Evolutionary conservation across 2,888 invertebrate species (phyloP), one percentile per base, ranked within the genome.

Genomic region (Terebella lapidaria): DNA sequence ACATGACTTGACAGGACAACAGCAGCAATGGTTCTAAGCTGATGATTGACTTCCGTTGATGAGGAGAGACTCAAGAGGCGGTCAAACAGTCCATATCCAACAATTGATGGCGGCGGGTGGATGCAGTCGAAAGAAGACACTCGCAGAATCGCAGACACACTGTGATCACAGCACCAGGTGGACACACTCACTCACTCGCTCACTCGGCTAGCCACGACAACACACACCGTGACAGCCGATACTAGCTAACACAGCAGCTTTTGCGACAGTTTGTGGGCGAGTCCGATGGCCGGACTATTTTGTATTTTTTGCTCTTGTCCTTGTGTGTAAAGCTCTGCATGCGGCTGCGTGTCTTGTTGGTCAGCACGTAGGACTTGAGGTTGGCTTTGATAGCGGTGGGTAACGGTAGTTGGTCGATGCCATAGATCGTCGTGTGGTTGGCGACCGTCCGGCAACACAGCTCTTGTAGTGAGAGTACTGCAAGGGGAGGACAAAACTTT

Each of bases 391-490:
- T 87, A 51, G 91, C 85, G 56, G 88, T 86, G 53, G 96, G 96
- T 69, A 96, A 84, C 15, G 94, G 94, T 69, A 96, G 85, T 70
- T 93, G 90, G 77, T 96, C 95, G 67, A 96, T 90, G 61, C 93
- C 91, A 82, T 95, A 95, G 57, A 95, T 94, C 1, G 93, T 92
- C 15, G 94, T 94, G 66, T 92, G 86, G 1, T 91, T 89, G 42
- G 95, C 95, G 69, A 96, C 94, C 35, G 93, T 90, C 35, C 94
- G 88, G 80, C 95, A 95, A 73, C 95, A 94, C 67, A 95, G 83
- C 83, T 96, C 95, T 84, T 96, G 95, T 59, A 96, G 87, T 73
- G 91, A 90, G 68, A 94, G 84, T 59, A 95, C 96, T 95, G 84
- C 52, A 83, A 84, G 4, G 52, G 27, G 56, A 54, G 1, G 15